phyloP scores from a whole-genome alignment of 2,797 vertebrate species.

The Microhierax caerulescens region DNA sequence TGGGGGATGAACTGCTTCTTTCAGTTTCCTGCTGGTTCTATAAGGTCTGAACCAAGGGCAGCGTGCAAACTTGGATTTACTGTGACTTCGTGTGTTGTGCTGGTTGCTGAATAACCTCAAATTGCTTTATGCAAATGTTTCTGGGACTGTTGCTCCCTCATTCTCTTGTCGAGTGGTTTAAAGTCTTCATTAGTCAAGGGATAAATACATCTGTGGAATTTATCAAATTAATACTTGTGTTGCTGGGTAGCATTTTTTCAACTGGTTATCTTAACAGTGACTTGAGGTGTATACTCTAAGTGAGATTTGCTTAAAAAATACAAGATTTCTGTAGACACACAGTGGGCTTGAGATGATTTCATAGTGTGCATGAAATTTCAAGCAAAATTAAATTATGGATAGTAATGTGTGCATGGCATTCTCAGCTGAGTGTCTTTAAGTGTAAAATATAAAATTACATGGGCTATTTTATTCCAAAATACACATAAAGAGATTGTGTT shows the following conservation, averaged over 20 bases:
- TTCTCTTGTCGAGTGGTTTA: neutral
- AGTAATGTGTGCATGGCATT: slow-evolving; percentile 11
- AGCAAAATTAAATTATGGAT: slow-evolving; percentile 55
- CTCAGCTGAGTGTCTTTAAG: slow-evolving; percentile 28
- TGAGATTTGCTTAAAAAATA: slow-evolving; percentile 41
- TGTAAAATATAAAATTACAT: slow-evolving; percentile 51
- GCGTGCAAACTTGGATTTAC: neutral
- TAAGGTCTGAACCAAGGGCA: neutral
- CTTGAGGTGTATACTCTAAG: neutral
- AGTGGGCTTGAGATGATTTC: slow-evolving; percentile 38
- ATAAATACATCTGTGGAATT: slow-evolving; percentile 30
- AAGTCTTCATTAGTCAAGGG: slow-evolving; percentile 26
- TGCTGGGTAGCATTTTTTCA: neutral
- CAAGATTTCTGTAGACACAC: neutral
- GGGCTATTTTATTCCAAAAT: slow-evolving; percentile 19
- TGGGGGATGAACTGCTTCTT: slow-evolving; percentile 11
- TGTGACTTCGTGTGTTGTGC: neutral
- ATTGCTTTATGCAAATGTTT: slow-evolving; percentile 12
- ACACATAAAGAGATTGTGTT: neutral
- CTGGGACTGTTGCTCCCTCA: neutral
- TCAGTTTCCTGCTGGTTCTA: neutral
- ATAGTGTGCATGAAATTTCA: slow-evolving; percentile 60
- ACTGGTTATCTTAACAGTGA: slow-evolving; percentile 6
- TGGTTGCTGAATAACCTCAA: neutral
- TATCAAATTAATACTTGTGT: slow-evolving; percentile 34